Percentiles rank a stretch among this genome's conserved stretches.
phyloP scores from a whole-genome alignment of 1,140 invertebrate genomes.

The Bombus waltoni region DNA sequence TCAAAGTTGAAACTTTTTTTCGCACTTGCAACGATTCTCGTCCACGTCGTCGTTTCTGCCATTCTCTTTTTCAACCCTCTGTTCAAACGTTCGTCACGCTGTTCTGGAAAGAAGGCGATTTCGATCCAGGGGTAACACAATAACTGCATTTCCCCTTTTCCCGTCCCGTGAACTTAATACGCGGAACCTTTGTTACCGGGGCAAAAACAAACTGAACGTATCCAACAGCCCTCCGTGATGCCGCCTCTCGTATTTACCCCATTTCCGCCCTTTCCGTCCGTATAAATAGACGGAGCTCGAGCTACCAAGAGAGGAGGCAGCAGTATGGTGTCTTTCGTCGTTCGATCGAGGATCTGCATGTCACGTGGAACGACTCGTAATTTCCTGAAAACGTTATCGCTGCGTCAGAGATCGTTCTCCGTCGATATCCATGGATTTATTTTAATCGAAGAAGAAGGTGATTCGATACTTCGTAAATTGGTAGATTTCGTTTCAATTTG shows the following conservation, averaged over 20 bases:
- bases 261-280: slow-evolving; percentile 24
- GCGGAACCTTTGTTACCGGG: background rate
- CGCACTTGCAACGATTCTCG: background rate
- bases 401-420: background rate
- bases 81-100: slow-evolving; percentile 2
- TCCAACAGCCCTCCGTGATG: background rate
- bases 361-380: background rate
- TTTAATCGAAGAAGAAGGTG: background rate
- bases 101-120: slow-evolving; percentile 10
- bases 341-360: background rate
- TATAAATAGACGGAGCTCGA: background rate
- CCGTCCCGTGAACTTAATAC: slow-evolving; percentile 18
- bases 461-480: background rate
- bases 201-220: slow-evolving; percentile 21
- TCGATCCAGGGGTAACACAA: slow-evolving; percentile 15
- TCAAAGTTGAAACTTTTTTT: background rate
- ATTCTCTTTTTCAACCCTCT: background rate
- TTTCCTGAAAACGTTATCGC: background rate
- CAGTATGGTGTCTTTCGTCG: background rate
- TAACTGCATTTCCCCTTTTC: background rate
- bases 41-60: background rate
- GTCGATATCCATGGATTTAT: slow-evolving; percentile 2
- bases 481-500: too few species aligned
- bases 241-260: slow-evolving; percentile 10
- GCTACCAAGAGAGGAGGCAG: background rate